phyloP scores from a whole-genome alignment of 2,113 vertebrate species.

The Polyodon spathula region DNA sequence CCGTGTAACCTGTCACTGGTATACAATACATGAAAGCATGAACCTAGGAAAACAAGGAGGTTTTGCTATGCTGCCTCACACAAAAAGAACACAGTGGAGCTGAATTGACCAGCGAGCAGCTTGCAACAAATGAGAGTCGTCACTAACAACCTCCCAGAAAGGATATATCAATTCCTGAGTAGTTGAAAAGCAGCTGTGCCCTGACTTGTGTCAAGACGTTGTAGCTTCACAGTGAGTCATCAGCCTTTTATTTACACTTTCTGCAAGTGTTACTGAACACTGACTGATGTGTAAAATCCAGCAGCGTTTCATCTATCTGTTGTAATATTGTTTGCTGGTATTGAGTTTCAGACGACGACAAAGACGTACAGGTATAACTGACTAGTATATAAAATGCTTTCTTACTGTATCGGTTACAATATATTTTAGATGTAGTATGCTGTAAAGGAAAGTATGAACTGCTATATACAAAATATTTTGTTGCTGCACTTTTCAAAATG shows the following conservation, averaged over 20 bases:
- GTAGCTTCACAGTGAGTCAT: slow-evolving; percentile 42
- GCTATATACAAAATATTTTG: too few relatives aligned
- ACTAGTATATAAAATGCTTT: too few relatives aligned
- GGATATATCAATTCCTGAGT: slow-evolving; percentile 71
- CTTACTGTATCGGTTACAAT: too few relatives aligned
- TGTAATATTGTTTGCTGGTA: neutral
- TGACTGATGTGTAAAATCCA: slow-evolving; percentile 43
- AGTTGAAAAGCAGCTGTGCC: slow-evolving; percentile 66
- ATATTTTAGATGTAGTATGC: too few relatives aligned
- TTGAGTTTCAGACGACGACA: too few relatives aligned
- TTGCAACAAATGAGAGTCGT: slow-evolving; percentile 51
- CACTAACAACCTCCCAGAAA: slow-evolving; percentile 55
- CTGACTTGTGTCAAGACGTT: slow-evolving; percentile 47
- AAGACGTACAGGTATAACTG: too few relatives aligned
- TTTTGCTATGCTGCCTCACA: neutral
- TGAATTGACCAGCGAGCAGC: neutral
- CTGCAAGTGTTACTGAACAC: slow-evolving; percentile 32
- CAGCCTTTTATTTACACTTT: slow-evolving; percentile 47
- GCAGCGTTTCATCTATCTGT: slow-evolving; percentile 27
- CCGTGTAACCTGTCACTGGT: too few relatives aligned
- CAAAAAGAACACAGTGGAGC: neutral
- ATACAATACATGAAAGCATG: too few relatives aligned
- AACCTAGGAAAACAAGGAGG: too few relatives aligned
- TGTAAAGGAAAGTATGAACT: too few relatives aligned
- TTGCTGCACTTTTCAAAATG: too few relatives aligned